Evolutionary conservation across 2,888 invertebrate species (phyloP), one percentile per base, ranked within the genome.

Genomic region (Camponotus fellah): DNA sequence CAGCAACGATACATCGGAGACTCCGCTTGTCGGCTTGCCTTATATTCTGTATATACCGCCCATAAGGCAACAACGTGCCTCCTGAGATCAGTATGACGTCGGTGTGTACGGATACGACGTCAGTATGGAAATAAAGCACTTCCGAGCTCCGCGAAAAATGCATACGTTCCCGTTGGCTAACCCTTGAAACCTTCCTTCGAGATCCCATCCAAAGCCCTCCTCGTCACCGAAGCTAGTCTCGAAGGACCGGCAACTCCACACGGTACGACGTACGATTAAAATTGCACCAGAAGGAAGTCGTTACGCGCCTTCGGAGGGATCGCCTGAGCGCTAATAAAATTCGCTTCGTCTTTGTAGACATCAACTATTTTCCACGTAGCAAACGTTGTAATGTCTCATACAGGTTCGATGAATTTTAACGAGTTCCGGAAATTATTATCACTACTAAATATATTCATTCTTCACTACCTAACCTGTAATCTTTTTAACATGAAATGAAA

Each of bases 81-180:
- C 91, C 85, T 86, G 91, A 92, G 92, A 91, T 91, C 92, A 88
- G 89, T 86, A 91, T 88, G 89, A 88, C 89, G 92, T 91, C 87
- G 89, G 90, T 91, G 89, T 87, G 88, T 86, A 90, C 89, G 80
- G 84, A 89, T 84, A 89, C 91, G 84, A 84, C 76, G 84, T 72
- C 91, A 89, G 90, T 92, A 92, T 93, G 92, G 92, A 92, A 93
- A 93, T 93, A 92, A 92, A 93, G 92, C 91, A 91, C 92, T 92
- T 92, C 91, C 91, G 91, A 90, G 91, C 88, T 91, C 87, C 88
- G 86, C 90, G 87, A 89, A 89, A 92, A 92, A 92, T 91, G 89
- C 91, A 91, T 90, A 87, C 89, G 89, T 86, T 86, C 82, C 82
- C 83, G 86, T 85, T 82, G 87, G 87, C 89, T 85, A 85, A 80